phyloP scores from a whole-genome alignment of 2,797 vertebrate genomes.

The Euphonia xanthogaster region DNA sequence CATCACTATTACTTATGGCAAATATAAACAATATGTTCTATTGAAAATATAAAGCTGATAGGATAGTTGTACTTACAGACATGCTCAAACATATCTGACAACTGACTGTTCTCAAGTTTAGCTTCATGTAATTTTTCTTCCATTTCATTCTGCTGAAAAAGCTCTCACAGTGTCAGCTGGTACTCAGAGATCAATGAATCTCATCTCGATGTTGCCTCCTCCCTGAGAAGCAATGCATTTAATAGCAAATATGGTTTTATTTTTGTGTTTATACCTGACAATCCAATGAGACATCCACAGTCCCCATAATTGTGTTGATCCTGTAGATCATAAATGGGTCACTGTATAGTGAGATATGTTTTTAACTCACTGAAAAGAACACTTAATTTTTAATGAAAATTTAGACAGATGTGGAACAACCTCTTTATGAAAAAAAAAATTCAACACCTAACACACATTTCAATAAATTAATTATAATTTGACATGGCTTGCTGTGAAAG shows the following conservation, averaged over 20 bases:
- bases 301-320: neutral
- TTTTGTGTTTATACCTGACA: neutral
- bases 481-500: neutral
- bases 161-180: neutral
- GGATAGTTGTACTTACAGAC: neutral
- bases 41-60: neutral
- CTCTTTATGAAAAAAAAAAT: neutral
- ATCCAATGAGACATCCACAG: neutral
- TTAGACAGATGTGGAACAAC: neutral
- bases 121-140: neutral
- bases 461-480: neutral
- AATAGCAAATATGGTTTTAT: neutral
- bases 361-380: neutral
- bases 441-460: neutral
- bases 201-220: neutral
- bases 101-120: neutral
- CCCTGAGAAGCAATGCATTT: fast-evolving
- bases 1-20: neutral
- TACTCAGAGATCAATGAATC: neutral
- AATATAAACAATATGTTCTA: neutral
- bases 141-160: neutral
- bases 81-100: neutral
- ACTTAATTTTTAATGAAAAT: neutral
- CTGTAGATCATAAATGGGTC: neutral
- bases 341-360: neutral